Evolutionary conservation across 2,888 invertebrate genomes (phyloP).

Genomic region (Thymelicus lineola): DNA sequence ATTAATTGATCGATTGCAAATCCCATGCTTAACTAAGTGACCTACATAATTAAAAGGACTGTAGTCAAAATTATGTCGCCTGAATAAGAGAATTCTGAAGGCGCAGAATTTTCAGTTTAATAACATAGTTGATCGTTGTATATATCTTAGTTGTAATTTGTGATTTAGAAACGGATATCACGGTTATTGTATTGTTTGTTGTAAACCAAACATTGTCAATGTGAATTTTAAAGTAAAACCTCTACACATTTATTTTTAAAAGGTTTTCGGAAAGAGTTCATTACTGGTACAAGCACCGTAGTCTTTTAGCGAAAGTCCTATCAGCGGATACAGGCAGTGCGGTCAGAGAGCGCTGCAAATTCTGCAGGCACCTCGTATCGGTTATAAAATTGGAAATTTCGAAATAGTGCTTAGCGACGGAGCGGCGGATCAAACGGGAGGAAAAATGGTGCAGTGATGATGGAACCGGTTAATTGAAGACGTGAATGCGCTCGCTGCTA

Average conservation of each 20-base stretch:
- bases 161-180: too few species aligned
- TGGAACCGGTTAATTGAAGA: conserved; percentile 35
- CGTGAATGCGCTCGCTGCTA: conserved; percentile 31
- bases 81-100: background rate
- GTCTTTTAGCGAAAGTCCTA: background rate
- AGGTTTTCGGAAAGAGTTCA: too few species aligned
- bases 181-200: too few species aligned
- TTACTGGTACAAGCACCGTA: background rate
- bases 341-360: conserved; percentile 13
- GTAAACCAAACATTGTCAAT: too few species aligned
- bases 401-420: conserved; percentile 16
- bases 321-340: background rate
- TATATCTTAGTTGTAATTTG: too few species aligned
- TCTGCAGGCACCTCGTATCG: conserved; percentile 4
- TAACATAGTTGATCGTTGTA: too few species aligned
- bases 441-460: conserved; percentile 20
- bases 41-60: background rate
- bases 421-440: conserved; percentile 14
- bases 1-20: conserved; percentile 5
- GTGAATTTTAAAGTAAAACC: too few species aligned
- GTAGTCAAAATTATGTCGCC: background rate
- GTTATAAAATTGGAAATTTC: conserved; percentile 27
- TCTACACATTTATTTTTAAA: too few species aligned
- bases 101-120: background rate
- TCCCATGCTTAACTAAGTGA: background rate